Evolutionary conservation across 2,888 invertebrate species (phyloP), one percentile per base, ranked within the genome.

Genomic region (Lasioglossum lativentre): DNA sequence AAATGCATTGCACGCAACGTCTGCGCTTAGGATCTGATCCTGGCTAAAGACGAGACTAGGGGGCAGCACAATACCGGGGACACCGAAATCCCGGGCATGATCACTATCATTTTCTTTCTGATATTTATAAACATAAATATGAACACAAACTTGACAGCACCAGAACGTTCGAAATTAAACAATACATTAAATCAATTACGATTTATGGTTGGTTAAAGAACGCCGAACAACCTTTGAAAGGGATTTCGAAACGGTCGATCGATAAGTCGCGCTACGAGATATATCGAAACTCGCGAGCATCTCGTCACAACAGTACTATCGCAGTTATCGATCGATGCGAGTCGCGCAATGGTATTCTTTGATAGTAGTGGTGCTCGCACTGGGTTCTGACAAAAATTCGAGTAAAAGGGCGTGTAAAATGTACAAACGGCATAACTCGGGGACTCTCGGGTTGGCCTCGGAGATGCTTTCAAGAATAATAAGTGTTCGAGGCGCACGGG

Each of bases 361-460:
- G 83, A 80, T 86, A 82, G 89, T 91, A 76, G 88, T 90, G 83
- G 80, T 89, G 88, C 42, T 89, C 73, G 78, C 78, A n/a, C 78
- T 81, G 59, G 66, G 78, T 75, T 84, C 77, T 86, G 78, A 84
- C 76, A 86, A 85, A 85, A 86, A 86, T 88, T 78, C 77, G 72
- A 76, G 78, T 72, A 82, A 81, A 91, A 89, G 89, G 82, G 87
- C 86, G 90, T 87, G 87, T 90, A 93, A 92, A 91, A 92, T 92
- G 92, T 80, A 86, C 75, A 84, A 91, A 82, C 85, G 87, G 81
- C 83, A 72, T 85, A 86, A 89, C 82, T 87, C 86, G 86, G 86
- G 86, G 82, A 89, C 85, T 85, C 87, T 90, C 86, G 91, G 84
- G 83, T 85, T 86, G 70, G 83, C 82, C 84, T 86, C 89, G 89